Conservation (phyloP, 1,140 invertebrate genomes). For the Zaprionus kolodkinae region DNA sequence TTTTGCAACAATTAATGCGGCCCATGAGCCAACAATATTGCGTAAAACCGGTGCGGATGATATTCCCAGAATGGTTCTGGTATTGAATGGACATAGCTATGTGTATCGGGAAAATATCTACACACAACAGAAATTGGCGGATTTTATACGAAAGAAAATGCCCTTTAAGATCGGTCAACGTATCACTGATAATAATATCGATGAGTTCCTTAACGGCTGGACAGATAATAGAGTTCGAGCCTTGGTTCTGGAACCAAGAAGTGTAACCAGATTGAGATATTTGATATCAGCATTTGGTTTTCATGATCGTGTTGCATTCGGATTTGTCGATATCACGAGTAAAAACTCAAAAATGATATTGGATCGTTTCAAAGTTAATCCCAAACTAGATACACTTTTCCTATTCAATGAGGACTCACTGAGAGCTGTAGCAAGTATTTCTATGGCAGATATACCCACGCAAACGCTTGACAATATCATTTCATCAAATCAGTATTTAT, state of each 20-base stretch:
- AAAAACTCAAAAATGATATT: slow-evolving; percentile 87
- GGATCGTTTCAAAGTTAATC: slow-evolving; percentile 89
- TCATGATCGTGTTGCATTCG: slow-evolving; percentile 93
- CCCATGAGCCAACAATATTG: slow-evolving; percentile 90
- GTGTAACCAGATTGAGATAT: slow-evolving; percentile 92
- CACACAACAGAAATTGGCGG: slow-evolving; percentile 90
- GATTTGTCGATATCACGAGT: slow-evolving; percentile 88
- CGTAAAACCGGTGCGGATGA: slow-evolving; percentile 91
- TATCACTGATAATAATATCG: slow-evolving; percentile 90
- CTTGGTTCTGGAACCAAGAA: slow-evolving; percentile 93
- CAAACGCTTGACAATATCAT: slow-evolving; percentile 95
- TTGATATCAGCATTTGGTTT: slow-evolving; percentile 95
- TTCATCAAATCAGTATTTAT: slow-evolving; percentile 94
- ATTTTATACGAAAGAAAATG: slow-evolving; percentile 93
- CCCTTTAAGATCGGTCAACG: slow-evolving; percentile 91
- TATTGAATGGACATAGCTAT: slow-evolving; percentile 92
- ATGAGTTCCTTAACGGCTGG: slow-evolving; percentile 94
- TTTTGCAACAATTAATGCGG: slow-evolving; percentile 92
- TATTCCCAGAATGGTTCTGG: slow-evolving; percentile 92
- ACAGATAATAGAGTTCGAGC: slow-evolving; percentile 95
- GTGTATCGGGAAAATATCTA: slow-evolving; percentile 92
- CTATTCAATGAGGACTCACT: slow-evolving; percentile 95
- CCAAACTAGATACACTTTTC: slow-evolving; percentile 92
- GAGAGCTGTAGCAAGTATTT: slow-evolving; percentile 93
- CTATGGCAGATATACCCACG: slow-evolving; percentile 94